phyloP scores from a whole-genome alignment of 2,888 invertebrate genomes.

The Drosophila koepferae region DNA sequence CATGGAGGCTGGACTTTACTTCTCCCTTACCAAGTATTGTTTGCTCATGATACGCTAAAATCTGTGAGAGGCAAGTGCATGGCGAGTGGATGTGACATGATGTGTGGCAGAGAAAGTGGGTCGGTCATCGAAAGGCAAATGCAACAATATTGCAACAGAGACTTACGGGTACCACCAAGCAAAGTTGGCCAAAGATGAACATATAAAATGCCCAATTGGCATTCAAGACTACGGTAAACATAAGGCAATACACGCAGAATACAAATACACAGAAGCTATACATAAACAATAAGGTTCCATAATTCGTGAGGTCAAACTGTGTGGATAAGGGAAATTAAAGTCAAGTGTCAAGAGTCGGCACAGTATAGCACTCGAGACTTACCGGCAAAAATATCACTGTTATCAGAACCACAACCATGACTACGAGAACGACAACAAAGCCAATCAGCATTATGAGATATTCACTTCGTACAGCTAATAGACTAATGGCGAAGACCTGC shows the following conservation, averaged over 20 bases:
- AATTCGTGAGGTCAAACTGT: constrained; percentile 51
- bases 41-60: constrained; percentile 67
- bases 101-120: background rate
- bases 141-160: constrained; percentile 12
- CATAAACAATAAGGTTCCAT: constrained; percentile 25
- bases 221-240: constrained; percentile 15
- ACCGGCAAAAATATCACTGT: constrained; percentile 35
- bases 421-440: constrained; percentile 25
- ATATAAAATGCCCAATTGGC: constrained; percentile 22
- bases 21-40: constrained; percentile 43
- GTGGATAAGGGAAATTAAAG: background rate
- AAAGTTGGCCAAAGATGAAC: constrained; percentile 22
- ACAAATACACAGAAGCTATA: constrained; percentile 28
- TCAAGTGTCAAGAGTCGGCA: no score
- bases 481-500: constrained; percentile 17
- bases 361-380: constrained; percentile 16
- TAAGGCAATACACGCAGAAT: constrained; percentile 41
- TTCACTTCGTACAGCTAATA: constrained; percentile 21
- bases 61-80: constrained; percentile 51
- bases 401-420: constrained; percentile 15
- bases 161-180: constrained; percentile 59
- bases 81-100: constrained; percentile 9
- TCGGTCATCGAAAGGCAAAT: constrained; percentile 27
- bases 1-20: constrained; percentile 32
- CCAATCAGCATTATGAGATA: constrained; percentile 1